phyloP scores from a whole-genome alignment of 1,140 invertebrate species.

The Vollenhovia emeryi region DNA sequence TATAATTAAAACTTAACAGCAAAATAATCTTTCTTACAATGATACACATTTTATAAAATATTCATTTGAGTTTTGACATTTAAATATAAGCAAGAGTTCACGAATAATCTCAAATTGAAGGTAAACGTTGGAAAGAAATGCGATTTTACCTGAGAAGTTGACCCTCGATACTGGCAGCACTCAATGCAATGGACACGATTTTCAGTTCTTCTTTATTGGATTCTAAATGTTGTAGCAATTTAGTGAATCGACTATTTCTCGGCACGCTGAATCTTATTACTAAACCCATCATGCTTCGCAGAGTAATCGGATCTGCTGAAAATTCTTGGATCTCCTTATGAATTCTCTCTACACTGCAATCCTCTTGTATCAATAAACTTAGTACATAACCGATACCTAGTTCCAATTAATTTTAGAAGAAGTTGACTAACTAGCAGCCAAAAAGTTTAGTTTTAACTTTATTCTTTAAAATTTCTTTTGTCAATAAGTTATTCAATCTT shows the following conservation, averaged over 20 bases:
- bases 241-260: conserved; percentile 55
- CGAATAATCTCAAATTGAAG: conserved; percentile 16
- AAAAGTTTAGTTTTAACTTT: background rate
- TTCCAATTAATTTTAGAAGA: background rate
- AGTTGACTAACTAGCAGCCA: background rate
- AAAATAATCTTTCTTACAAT: conserved; percentile 2
- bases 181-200: conserved; percentile 57
- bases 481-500: background rate
- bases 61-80: background rate
- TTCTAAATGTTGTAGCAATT: conserved; percentile 63
- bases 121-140: background rate
- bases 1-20: background rate
- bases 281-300: conserved; percentile 62
- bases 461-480: background rate
- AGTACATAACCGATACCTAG: conserved; percentile 66
- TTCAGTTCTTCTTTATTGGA: conserved; percentile 56
- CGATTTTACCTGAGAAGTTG: conserved; percentile 69
- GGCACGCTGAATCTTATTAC: conserved; percentile 68
- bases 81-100: background rate
- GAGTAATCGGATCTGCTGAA: conserved; percentile 58
- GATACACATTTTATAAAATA: background rate
- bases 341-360: conserved; percentile 51
- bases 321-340: conserved; percentile 60
- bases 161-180: conserved; percentile 65
- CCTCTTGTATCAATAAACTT: conserved; percentile 64